Evolutionary conservation across 2,888 invertebrate genomes (phyloP).

Genomic region (Cybosia mesomella): DNA sequence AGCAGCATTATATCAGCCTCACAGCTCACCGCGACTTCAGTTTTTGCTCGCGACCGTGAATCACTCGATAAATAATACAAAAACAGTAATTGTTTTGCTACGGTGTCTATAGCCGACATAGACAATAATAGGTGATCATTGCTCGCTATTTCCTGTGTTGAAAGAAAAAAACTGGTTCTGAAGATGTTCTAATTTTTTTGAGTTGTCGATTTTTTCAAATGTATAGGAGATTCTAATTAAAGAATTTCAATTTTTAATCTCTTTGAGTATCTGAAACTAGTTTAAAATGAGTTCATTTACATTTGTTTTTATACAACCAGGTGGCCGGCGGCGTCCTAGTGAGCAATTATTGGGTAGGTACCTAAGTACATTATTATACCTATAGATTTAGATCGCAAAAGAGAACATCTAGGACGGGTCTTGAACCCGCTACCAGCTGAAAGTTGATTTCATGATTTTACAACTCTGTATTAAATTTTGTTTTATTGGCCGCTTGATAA

Average conservation of each 20-base stretch:
- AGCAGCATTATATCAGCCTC: conserved; percentile 38
- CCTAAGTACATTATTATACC: too few species aligned
- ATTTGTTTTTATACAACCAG: background rate
- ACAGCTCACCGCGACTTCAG: conserved; percentile 35
- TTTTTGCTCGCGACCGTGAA: conserved; percentile 45
- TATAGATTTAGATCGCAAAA: too few species aligned
- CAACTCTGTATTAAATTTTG: too few species aligned
- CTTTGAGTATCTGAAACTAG: background rate
- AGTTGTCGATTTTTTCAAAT: background rate
- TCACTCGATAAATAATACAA: conserved; percentile 35
- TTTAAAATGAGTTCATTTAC: background rate
- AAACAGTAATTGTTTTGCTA: conserved; percentile 40
- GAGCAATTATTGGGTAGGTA: too few species aligned
- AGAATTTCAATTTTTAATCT: background rate
- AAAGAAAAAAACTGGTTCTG: background rate
- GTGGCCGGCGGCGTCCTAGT: too few species aligned
- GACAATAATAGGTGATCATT: conserved; percentile 19
- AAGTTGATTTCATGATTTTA: too few species aligned
- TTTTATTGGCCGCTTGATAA: too few species aligned
- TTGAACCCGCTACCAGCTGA: too few species aligned
- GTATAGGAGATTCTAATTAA: background rate
- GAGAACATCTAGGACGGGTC: too few species aligned
- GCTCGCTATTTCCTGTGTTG: conserved; percentile 30
- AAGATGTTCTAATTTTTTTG: background rate
- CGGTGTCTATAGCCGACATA: conserved; percentile 27